Conservation (phyloP, 2,113 vertebrate species). For the Hypanus sabinus region DNA sequence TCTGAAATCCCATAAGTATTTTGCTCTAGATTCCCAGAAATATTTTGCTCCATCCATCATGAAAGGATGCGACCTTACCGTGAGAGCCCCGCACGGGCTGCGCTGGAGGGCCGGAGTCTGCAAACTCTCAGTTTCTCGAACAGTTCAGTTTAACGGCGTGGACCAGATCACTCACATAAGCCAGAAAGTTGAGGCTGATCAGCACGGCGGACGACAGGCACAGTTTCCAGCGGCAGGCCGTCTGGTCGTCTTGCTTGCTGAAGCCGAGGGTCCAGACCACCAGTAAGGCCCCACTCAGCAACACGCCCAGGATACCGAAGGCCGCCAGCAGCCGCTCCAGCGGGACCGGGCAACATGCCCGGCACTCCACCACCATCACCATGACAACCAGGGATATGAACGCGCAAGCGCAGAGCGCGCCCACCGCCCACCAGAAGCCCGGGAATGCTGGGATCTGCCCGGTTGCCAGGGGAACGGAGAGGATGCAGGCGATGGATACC, state of each 20-base stretch:
- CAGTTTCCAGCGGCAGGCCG: background rate
- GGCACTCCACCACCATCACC: constrained; percentile 54
- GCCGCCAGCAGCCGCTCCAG: constrained; percentile 53
- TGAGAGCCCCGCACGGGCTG: background rate
- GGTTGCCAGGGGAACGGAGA: constrained; percentile 46
- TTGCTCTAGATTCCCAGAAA: too few species aligned
- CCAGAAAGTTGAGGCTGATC: constrained; percentile 52
- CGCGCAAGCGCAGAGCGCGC: constrained; percentile 47
- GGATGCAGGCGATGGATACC: constrained; percentile 52
- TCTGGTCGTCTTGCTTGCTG: background rate
- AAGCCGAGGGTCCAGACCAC: constrained; percentile 50
- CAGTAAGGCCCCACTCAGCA: constrained; percentile 52
- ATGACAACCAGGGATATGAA: constrained; percentile 51
- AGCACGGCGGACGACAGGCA: constrained; percentile 48
- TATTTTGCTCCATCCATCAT: too few species aligned
- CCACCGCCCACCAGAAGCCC: constrained; percentile 43
- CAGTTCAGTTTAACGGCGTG: constrained; percentile 57
- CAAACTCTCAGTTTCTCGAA: constrained; percentile 44
- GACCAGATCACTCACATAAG: constrained; percentile 59
- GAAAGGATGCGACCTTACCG: background rate
- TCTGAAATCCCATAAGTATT: too few species aligned
- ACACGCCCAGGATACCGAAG: constrained; percentile 52
- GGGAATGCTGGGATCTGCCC: accelerated
- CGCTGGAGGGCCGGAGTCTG: background rate
- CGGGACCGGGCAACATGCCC: constrained; percentile 52